Base-by-base conservation (phyloP, 2,113 vertebrate species). In the Felis chaus region DNA sequence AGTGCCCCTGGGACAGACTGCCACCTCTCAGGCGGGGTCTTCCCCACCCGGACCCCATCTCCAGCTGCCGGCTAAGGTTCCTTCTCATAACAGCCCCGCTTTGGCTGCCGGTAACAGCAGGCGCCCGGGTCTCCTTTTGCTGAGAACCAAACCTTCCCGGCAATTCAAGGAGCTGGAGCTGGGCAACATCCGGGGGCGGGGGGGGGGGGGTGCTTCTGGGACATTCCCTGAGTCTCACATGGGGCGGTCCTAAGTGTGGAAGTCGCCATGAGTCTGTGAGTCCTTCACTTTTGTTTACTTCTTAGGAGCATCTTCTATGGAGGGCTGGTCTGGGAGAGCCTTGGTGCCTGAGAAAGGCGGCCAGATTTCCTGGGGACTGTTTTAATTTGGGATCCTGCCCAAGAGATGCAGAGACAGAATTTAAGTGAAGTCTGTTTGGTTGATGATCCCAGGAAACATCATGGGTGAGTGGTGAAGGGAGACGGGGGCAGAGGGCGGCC, bases 221-320 rank as follows among this genome's bases (percentile, higher is more conserved):
- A 19, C 10, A 48, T 7, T 76, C 73, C 90, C 90, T 19, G 33
- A 61, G 85, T 65, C 71, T 53, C 1, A 0, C 27, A 3, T 0
- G 61, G 55, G 83, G 48, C 0, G 0, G 74, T 83, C 91, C 86
- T 96, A 86, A 91, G 87, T 73, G 86, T 53, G 21, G 50, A 63
- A 41, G 96, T 83, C 53, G 39, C 95, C 31, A 21, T 2, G 33
- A 82, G 69, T 86, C 94, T 95, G 95, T 6, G 4, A 66, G 80
- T n/a, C 61, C 95, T 92, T 87, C 76, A 74, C 68, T 80, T 89
- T 12, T 95, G 96, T 95, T 98, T 97, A 95, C 39, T 73, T 91
- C 85, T 61, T 19, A 16, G 63, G 96, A 97, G 93, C 53, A 21
- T 78, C 61, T 71, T 19, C 12, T 80, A 21, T 0, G 57, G 41